Percentiles rank a stretch among this genome's conserved stretches.
These are phyloP conservation scores for Phalacrocorax aristotelis DNA, from an alignment of 2,113 vertebrate species.

Conservation along the genomic window DNA sequence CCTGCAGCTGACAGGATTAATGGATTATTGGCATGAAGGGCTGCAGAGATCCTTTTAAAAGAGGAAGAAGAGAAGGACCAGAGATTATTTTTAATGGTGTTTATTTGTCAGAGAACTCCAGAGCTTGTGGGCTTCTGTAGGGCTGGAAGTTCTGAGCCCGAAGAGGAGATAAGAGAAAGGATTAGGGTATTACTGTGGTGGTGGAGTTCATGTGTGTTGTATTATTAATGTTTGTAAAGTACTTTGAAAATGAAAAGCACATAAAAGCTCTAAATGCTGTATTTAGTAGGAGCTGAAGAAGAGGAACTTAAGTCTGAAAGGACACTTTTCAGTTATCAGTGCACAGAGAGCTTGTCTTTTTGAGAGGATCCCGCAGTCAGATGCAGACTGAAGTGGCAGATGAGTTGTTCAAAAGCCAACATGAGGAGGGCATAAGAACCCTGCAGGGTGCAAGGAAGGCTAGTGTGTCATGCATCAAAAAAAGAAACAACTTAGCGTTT, in stretches of 20 bases:
- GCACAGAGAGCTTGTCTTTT: neutral
- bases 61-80: neutral
- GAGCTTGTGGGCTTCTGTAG: neutral
- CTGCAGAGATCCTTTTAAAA: neutral
- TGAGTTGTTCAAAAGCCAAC: conserved; percentile 2
- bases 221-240: conserved; percentile 63
- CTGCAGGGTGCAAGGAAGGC: neutral
- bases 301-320: conserved; percentile 43
- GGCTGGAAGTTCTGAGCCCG: neutral
- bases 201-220: conserved; percentile 37
- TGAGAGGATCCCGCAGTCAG: neutral
- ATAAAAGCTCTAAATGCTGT: conserved; percentile 39
- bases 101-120: conserved; percentile 16
- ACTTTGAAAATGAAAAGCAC: conserved; percentile 50
- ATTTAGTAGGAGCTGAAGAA: conserved; percentile 35
- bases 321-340: conserved; percentile 39
- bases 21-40: neutral
- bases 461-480: neutral
- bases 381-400: conserved; percentile 27
- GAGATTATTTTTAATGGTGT: conserved; percentile 37
- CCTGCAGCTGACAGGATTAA: neutral
- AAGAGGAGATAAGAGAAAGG: conserved; percentile 38
- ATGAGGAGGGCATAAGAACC: neutral
- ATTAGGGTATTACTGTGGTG: neutral
- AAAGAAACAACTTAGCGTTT: neutral